Percentiles rank a stretch among this genome's conserved stretches.
These are phyloP conservation scores for Phengaris alcon DNA, from an alignment of 2,888 invertebrate genomes.

Conservation along the genomic window DNA sequence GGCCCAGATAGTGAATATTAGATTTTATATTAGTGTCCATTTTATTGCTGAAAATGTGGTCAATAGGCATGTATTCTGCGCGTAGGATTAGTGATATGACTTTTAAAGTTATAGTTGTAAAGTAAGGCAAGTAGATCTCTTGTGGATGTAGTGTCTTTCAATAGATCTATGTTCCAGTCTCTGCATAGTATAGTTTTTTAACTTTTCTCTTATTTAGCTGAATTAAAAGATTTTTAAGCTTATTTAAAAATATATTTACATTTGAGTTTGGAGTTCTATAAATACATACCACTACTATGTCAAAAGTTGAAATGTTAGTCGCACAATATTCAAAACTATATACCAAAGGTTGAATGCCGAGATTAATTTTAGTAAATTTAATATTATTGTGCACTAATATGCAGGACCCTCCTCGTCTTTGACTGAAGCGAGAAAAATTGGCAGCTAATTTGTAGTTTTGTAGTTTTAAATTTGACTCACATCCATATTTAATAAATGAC, in stretches of 20 bases:
- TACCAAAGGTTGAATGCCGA: background rate
- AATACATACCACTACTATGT: conserved; percentile 26
- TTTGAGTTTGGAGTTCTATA: conserved; percentile 27
- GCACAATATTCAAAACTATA: conserved; percentile 24
- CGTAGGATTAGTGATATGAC: conserved; percentile 24
- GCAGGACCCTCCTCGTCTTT: conserved; percentile 25
- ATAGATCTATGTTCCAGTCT: conserved; percentile 27
- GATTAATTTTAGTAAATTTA: background rate
- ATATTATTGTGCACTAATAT: conserved; percentile 4
- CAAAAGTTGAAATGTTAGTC: background rate
- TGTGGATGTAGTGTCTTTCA: conserved; percentile 16
- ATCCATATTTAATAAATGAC: conserved; percentile 25
- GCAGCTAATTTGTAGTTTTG: conserved; percentile 25
- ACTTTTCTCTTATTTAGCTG: background rate
- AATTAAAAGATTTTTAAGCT: background rate
- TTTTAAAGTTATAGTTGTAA: conserved; percentile 20
- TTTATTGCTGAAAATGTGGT: background rate
- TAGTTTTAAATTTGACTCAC: conserved; percentile 9
- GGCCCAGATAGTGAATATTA: background rate
- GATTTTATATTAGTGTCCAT: conserved; percentile 1
- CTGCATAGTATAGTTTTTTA: background rate
- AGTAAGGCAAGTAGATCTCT: conserved; percentile 11
- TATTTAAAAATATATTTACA: conserved; percentile 17
- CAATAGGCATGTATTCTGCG: conserved; percentile 24
- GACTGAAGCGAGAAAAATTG: conserved; percentile 17